Evolutionary conservation across 2,113 vertebrate species (phyloP).

Genomic region (Vireo altiloquus): DNA sequence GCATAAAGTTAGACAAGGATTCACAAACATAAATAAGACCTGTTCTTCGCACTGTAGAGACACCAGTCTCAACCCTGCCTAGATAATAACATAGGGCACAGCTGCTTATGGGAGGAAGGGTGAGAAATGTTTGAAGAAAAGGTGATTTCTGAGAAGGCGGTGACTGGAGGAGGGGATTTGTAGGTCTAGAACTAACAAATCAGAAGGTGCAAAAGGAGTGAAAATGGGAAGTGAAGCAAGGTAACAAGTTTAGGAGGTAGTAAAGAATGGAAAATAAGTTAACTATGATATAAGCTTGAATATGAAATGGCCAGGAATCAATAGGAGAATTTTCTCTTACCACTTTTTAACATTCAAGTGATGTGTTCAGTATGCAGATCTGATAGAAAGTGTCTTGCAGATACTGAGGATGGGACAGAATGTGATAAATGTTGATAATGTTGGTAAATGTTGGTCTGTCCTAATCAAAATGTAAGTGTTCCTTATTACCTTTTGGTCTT

Average conservation of each 20-base stretch:
- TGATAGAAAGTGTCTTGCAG: not conserved
- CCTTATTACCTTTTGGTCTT: not conserved
- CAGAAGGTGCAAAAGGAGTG: not conserved
- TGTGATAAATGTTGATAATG: too few relatives aligned
- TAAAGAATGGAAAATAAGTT: not conserved
- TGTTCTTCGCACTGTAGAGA: not conserved
- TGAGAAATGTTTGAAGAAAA: not conserved
- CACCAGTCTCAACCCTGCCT: not conserved
- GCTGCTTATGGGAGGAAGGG: not conserved
- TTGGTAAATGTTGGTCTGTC: too few relatives aligned
- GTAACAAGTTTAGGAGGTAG: not conserved
- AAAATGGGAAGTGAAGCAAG: not conserved
- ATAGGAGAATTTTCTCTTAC: not conserved
- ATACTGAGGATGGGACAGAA: not conserved
- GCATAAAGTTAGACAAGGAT: not conserved
- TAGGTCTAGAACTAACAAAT: not conserved
- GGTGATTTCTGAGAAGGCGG: not conserved
- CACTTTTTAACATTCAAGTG: not conserved
- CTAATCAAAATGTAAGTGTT: not conserved
- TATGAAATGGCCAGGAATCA: not conserved
- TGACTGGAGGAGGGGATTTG: not conserved
- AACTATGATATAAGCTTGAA: not conserved
- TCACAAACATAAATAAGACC: constrained; percentile 28
- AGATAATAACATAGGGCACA: not conserved
- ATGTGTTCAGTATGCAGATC: not conserved